Evolutionary conservation across 2,797 vertebrate genomes (phyloP).

Genomic region (Sebastes reedi): DNA sequence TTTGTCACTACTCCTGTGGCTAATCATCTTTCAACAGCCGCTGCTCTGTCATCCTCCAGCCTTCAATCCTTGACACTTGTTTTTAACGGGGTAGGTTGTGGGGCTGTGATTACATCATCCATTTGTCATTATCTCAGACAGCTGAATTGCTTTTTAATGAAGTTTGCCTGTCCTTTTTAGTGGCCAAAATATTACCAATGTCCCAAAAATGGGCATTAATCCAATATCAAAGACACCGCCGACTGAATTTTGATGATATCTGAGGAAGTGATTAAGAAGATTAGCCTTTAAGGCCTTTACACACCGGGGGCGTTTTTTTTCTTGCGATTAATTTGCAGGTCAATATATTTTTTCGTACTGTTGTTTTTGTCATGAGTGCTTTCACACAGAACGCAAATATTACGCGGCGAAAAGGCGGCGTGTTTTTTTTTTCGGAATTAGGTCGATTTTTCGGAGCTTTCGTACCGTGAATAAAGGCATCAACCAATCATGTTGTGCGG

Average conservation of each 20-base stretch:
- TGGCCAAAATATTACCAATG: background rate
- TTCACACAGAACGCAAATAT: too few species aligned
- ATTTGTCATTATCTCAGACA: background rate
- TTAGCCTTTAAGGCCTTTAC: background rate
- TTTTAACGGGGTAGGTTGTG: background rate
- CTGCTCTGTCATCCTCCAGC: background rate
- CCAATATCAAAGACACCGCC: background rate
- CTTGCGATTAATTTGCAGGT: background rate
- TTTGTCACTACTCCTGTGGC: slow-evolving; percentile 36
- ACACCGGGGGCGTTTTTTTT: background rate
- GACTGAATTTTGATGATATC: background rate
- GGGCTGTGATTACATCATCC: background rate
- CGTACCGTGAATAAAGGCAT: too few species aligned
- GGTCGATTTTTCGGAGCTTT: too few species aligned
- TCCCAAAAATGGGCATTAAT: background rate
- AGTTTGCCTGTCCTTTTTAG: background rate
- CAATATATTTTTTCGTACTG: too few species aligned
- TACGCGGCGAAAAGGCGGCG: fast-evolving
- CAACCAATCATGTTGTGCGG: too few species aligned
- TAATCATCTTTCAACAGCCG: slow-evolving; percentile 4
- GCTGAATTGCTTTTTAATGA: background rate
- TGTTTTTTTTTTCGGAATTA: too few species aligned
- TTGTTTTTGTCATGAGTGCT: too few species aligned
- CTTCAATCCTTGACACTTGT: background rate
- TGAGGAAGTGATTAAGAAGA: background rate